phyloP scores from a whole-genome alignment of 2,888 invertebrate genomes.

The Carpatolechia fugitivella region DNA sequence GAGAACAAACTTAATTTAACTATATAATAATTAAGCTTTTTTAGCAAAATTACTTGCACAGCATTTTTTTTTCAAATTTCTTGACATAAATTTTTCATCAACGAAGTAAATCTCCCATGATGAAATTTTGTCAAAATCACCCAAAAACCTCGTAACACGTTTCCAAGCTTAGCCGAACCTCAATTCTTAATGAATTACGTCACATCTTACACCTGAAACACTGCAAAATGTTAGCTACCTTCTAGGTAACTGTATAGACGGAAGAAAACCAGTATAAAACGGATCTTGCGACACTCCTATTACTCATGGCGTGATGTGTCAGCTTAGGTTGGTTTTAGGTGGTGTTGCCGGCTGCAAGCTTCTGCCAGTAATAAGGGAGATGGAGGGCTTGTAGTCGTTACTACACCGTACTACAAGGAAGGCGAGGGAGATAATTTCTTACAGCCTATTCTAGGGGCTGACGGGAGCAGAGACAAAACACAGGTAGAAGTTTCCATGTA shows the following conservation, averaged over 20 bases:
- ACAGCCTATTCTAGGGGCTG: conserved; percentile 50
- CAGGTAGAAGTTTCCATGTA: too few species aligned
- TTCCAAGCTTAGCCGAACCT: neutral
- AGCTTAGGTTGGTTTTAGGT: neutral
- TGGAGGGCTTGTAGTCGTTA: conserved; percentile 9
- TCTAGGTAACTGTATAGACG: neutral
- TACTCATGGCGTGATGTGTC: neutral
- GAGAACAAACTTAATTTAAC: too few species aligned
- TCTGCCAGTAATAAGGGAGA: neutral
- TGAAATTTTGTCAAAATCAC: neutral
- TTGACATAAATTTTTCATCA: neutral
- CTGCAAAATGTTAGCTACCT: neutral
- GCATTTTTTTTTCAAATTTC: too few species aligned
- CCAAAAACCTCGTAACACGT: neutral
- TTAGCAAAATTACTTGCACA: too few species aligned
- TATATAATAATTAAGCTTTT: too few species aligned
- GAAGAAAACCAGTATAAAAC: neutral
- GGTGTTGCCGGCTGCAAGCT: neutral
- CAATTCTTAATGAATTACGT: conserved; percentile 3
- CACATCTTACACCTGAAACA: neutral
- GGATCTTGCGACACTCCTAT: neutral
- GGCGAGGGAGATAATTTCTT: conserved; percentile 62
- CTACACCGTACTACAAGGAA: conserved; percentile 17
- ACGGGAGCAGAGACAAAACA: neutral
- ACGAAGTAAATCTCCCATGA: neutral